Base-by-base conservation (phyloP, 2,797 vertebrate genomes). In the Iguana delicatissima region DNA sequence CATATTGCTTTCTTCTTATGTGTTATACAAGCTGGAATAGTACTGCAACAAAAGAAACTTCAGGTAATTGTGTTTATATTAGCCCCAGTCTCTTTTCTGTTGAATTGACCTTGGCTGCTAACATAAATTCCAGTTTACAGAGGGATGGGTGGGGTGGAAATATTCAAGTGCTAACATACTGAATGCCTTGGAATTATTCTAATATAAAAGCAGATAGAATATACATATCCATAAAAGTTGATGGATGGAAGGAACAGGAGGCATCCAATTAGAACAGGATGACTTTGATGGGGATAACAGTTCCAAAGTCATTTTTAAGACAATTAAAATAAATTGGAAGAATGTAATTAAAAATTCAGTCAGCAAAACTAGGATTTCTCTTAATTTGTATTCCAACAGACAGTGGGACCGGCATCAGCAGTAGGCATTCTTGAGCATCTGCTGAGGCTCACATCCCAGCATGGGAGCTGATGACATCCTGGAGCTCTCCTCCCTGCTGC, bases 201-300 rank as follows among this genome's bases (percentile, higher is more conserved):
- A 81, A 57, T 93, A 85, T 86, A 92, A 93, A 95, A 95, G 86
- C 93, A 94, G 94, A 94, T 94, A 93, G 95, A 93, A 69, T 32
- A 69, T 32, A 57, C 42, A 80, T 26, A 80, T 94, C 88, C 92
- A 85, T 86, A 93, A 92, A 95, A 94, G 84, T 92, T 95, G 94
- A 94, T 94, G 93, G 95, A 93, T 92, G 32, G 69, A 91, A 91
- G 69, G 84, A 94, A 85, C 38, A 89, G 22, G 91, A 67, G 42
- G 64, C 20, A 0, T 69, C 94, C 95, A 93, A 96, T 93, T 94
- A 92, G 90, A 94, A 76, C 90, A 92, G 93, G 92, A 91, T 95
- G 92, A 0, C 20, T 93, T 94, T 94, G 91, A 92, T 89, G 94
- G 80, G 84, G 87, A 92, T 89, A 91, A 89, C 85, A 91, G 88